Evolutionary conservation across 1,140 invertebrate species (phyloP).

Genomic region (Tetranychus urticae): DNA sequence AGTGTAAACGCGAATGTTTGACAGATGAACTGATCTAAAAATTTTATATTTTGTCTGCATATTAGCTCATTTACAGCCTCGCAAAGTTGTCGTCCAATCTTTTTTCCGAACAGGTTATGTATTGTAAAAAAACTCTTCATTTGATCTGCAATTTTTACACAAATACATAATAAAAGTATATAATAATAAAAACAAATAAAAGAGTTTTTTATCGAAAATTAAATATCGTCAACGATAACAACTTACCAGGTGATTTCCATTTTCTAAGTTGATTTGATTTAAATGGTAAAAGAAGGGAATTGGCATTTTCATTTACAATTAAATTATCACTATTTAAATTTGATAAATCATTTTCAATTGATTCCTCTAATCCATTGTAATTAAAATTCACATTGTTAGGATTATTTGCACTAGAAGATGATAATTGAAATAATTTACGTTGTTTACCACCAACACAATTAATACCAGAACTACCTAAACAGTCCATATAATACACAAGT

Average conservation of each 20-base stretch:
- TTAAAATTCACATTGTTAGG: not conserved
- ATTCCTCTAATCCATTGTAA: too few relatives aligned
- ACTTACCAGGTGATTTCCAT: conserved; percentile 1
- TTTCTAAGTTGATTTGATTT: not conserved
- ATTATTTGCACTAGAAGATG: not conserved
- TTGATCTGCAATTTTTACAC: not conserved
- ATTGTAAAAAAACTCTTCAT: too few relatives aligned
- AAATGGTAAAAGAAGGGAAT: conserved; percentile 5
- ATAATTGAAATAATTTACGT: not conserved
- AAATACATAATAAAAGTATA: not conserved
- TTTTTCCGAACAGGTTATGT: too few relatives aligned
- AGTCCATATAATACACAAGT: conserved; percentile 49
- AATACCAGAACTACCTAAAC: not conserved
- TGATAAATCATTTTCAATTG: not conserved
- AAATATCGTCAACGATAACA: not conserved
- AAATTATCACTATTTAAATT: not conserved
- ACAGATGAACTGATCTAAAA: too few relatives aligned
- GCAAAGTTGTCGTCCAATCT: too few relatives aligned
- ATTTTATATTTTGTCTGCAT: too few relatives aligned
- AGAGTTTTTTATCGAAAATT: not conserved
- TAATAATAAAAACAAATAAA: too few relatives aligned
- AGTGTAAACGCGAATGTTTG: too few relatives aligned
- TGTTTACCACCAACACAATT: not conserved
- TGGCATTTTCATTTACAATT: not conserved
- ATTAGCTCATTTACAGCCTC: too few relatives aligned